Evolutionary conservation across 1,140 invertebrate species (phyloP), one percentile per base, ranked within the genome.

Genomic region (Aradophagus sp.): DNA sequence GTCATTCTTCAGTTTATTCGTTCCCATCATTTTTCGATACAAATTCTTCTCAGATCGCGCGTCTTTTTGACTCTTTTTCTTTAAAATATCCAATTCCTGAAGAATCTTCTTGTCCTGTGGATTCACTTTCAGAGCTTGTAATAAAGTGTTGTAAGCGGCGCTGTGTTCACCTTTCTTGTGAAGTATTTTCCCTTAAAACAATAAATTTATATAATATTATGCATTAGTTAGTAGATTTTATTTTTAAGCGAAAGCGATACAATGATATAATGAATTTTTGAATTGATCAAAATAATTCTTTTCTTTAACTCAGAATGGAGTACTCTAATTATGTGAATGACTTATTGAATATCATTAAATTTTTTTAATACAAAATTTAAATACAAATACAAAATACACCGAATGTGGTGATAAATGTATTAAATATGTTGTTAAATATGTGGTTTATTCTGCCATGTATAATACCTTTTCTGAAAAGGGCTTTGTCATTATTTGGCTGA

Each of bases 401-500:
- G n/a, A 19, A 53, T 42, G 23, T 53, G 16, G 13, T 27, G 44
- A 44, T 38, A 36, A 36, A 4, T 36, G n/a, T 10, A 39, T 32
- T 42, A 2, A 20, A 19, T 4, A 42, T 26, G 32, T 48, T 53
- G 53, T 23, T 19, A n/a, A n/a, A n/a, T n/a, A n/a, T n/a, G n/a
- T n/a, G n/a, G n/a, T n/a, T n/a, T n/a, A n/a, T n/a, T n/a, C n/a
- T n/a, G n/a, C n/a, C n/a, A n/a, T n/a, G n/a, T n/a, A n/a, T 55
- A n/a, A 93, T 62, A 79, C 92, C 93, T 88, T 96, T 95, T 71
- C 95, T 90, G 81, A 92, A 97, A 4, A 97, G 80, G 3, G 95
- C 95, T 86, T 97, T 97, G 0, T 94, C 90, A 87, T 97, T 97
- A 55, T 91, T 85, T 8, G 95, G 94, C 79, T 97, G 93, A 80